Base-by-base conservation (phyloP, 1,140 invertebrate genomes). In the Drosophila lini region DNA sequence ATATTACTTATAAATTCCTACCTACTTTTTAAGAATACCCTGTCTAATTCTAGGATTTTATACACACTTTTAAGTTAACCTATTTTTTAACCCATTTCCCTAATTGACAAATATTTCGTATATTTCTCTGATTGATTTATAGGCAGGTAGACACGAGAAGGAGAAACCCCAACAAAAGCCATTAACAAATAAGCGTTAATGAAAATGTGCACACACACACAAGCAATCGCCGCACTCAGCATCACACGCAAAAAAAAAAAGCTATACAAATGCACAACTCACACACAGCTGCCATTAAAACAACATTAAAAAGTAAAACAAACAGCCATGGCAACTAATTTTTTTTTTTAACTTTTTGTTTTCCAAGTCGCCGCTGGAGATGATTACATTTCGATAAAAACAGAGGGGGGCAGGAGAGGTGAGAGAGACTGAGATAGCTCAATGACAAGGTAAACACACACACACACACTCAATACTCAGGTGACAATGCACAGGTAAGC, bases 291-390 rank as follows among this genome's bases (percentile, higher is more conserved):
- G 75, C 68, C 80, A 82, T 82, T 82, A 83, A 83, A 85, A 77
- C 81, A 68, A 83, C 81, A 82, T 82, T 83, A 71, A 82, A 82
- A 80, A 71, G 38, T 71, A 80, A 82, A 83, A 58, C 63, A 82
- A 83, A 82, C 76, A 82, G 57, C 57, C 69, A 73, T 73, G 76
- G 71, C 80, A 83, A 80, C 70, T 84, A 82, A 78, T 50, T 73
- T 71, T 71, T 40, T 40, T 45, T 25, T 61, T 25, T 60, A 25
- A 63, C 42, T 44, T 63, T 45, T 63, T 65, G 63, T 63, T 63
- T 65, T 65, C 63, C 25, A 38, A 65, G 63, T 79, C 40, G 19
- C 52, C 67, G 64, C 41, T 56, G 53, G 44, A 75, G 74, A 70
- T 64, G 63, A 80, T 80, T 70, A 70, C 71, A 77, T 55, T 81